These are phyloP conservation scores for Calidris pygmaea DNA, from an alignment of 2,113 vertebrate species.

Conservation along the genomic window DNA sequence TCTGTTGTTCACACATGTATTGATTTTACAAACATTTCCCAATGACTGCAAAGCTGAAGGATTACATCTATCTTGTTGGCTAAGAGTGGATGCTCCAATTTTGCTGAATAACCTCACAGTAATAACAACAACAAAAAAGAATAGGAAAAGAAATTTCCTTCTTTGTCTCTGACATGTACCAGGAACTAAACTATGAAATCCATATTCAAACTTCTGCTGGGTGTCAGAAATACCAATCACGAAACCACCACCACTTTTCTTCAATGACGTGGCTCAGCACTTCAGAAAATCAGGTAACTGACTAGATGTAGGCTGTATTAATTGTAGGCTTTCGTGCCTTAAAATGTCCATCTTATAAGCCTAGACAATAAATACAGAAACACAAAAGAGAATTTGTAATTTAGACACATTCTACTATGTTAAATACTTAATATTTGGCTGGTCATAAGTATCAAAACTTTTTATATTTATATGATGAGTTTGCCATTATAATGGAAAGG, in stretches of 20 bases:
- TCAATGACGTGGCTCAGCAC: not conserved
- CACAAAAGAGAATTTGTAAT: not conserved
- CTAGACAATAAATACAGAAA: not conserved
- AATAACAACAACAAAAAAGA: not conserved
- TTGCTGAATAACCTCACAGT: not conserved
- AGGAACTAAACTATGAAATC: not conserved
- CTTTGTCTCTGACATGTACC: not conserved
- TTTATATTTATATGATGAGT: not conserved
- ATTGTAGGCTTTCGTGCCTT: not conserved
- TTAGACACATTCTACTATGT: not conserved
- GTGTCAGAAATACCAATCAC: not conserved
- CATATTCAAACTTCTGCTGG: not conserved
- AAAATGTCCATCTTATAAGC: not conserved
- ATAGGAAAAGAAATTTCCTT: not conserved
- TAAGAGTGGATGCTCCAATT: not conserved
- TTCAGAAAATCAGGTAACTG: not conserved
- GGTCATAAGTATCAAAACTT: not conserved
- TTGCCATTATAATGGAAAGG: not conserved
- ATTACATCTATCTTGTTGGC: not conserved
- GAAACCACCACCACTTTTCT: not conserved
- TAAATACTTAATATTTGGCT: not conserved
- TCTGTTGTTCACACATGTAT: not conserved
- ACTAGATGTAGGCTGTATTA: not conserved
- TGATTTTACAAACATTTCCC: not conserved
- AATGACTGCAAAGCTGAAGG: not conserved